phyloP scores from a whole-genome alignment of 2,113 vertebrate genomes.

The Cnemophilus loriae region DNA sequence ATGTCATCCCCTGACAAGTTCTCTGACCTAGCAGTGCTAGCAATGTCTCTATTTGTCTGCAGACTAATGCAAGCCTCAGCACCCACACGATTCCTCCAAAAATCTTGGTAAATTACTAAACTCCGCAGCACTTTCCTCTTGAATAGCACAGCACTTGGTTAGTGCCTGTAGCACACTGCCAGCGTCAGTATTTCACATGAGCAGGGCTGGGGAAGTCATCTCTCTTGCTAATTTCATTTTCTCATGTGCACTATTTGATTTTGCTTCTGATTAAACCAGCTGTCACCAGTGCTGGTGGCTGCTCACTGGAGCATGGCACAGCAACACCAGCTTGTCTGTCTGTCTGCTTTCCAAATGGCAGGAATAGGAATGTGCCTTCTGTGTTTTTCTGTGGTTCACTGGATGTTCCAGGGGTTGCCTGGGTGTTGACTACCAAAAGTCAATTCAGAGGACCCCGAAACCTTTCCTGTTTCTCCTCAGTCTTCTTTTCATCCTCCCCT shows the following conservation, averaged over 20 bases:
- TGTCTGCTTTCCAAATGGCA: neutral
- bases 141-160: neutral
- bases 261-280: conserved; percentile 50
- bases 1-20: neutral
- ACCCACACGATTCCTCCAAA: conserved; percentile 57
- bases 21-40: conserved; percentile 18
- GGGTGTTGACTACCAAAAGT: neutral
- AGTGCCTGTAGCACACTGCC: neutral
- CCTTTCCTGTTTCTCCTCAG: neutral
- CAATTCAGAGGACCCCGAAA: neutral
- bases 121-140: conserved; percentile 15
- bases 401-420: neutral
- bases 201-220: neutral
- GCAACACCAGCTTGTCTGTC: conserved; percentile 14
- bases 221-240: conserved; percentile 12
- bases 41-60: conserved; percentile 67
- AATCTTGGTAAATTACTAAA: conserved; percentile 61
- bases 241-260: conserved; percentile 17
- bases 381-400: neutral
- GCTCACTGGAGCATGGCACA: conserved; percentile 50
- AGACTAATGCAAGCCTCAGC: conserved; percentile 67
- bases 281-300: conserved; percentile 46
- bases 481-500: neutral
- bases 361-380: neutral
- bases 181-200: neutral